Evolutionary conservation across 2,888 invertebrate genomes (phyloP).

Genomic region (Desoria tigrina): DNA sequence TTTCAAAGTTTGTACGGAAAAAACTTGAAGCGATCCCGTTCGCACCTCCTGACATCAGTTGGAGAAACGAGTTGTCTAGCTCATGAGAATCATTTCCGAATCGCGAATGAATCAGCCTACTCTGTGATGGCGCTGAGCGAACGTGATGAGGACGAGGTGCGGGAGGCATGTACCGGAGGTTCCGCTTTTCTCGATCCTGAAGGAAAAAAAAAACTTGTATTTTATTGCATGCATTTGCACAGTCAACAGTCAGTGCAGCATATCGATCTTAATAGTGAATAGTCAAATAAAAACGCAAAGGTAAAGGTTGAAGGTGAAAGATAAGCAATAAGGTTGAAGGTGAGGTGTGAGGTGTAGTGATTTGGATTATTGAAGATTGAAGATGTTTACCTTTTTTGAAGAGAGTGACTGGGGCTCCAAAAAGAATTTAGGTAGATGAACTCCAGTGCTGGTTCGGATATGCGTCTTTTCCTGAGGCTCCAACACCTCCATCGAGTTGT

Average conservation of each 20-base stretch:
- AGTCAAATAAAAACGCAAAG: too few relatives aligned
- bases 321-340: too few relatives aligned
- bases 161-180: constrained; percentile 47
- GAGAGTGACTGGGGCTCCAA: constrained; percentile 49
- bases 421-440: constrained; percentile 44
- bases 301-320: too few relatives aligned
- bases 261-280: background rate
- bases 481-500: too few relatives aligned
- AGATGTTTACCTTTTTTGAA: constrained; percentile 45
- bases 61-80: constrained; percentile 47
- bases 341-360: too few relatives aligned
- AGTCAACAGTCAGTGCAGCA: background rate
- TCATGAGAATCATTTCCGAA: constrained; percentile 44
- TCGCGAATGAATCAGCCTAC: constrained; percentile 47
- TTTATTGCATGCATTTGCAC: background rate
- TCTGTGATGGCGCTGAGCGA: constrained; percentile 46
- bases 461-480: background rate
- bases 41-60: constrained; percentile 29
- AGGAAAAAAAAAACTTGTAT: constrained; percentile 18
- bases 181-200: constrained; percentile 46
- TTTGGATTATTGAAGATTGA: too few relatives aligned
- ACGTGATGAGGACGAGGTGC: constrained; percentile 50
- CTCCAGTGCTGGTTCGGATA: constrained; percentile 33
- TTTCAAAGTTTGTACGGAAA: constrained; percentile 69
- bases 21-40: constrained; percentile 58